These are phyloP conservation scores for Galaxea fascicularis DNA, from an alignment of 92 coral and sea anemone species.

Conservation along the genomic window DNA sequence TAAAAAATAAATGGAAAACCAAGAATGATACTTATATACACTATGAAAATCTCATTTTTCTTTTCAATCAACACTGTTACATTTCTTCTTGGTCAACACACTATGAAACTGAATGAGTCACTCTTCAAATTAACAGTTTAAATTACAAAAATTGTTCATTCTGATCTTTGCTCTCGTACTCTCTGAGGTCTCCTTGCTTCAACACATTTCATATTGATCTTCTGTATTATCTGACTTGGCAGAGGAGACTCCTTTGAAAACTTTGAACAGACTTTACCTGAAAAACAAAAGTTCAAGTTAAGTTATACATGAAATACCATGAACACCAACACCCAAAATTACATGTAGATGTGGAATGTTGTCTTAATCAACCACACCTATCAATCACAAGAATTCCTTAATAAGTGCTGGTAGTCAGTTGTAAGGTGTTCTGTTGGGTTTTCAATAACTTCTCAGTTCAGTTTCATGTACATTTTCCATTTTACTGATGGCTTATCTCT, in stretches of 20 bases:
- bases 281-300: background rate
- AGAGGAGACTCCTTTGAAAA: background rate
- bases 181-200: no score
- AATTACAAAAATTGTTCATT: background rate
- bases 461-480: slow-evolving; percentile 1
- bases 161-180: background rate
- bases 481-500: background rate
- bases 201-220: no score
- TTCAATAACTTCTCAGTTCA: slow-evolving; percentile 5
- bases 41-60: background rate
- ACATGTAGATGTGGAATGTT: background rate
- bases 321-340: background rate
- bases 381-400: background rate
- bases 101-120: background rate
- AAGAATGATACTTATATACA: background rate
- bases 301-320: background rate
- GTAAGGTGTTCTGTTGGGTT: slow-evolving; percentile 1
- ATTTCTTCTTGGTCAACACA: no score
- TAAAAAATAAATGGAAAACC: background rate
- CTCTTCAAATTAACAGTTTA: background rate
- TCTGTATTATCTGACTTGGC: background rate
- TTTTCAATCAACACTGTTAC: background rate
- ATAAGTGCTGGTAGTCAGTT: background rate
- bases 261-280: background rate
- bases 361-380: background rate